Percentiles rank a stretch among this genome's conserved stretches.
These are phyloP conservation scores for Argyresthia albistria DNA, from an alignment of 2,888 invertebrate species.

Conservation along the genomic window DNA sequence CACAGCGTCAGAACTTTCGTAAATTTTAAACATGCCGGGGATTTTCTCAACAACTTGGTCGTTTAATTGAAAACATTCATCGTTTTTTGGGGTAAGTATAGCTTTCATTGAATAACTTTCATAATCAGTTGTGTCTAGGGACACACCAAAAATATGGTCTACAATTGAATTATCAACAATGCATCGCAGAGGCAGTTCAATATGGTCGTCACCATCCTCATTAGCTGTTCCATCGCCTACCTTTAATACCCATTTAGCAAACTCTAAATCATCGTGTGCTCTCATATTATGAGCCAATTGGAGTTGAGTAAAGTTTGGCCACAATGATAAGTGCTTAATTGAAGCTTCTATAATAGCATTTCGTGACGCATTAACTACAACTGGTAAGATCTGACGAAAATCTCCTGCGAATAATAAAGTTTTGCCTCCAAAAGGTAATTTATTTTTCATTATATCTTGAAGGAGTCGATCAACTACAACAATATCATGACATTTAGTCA, in stretches of 20 bases:
- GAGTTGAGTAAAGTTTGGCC: conserved; percentile 11
- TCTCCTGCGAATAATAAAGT: conserved; percentile 10
- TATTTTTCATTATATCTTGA: conserved; percentile 16
- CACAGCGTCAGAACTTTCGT: conserved; percentile 14
- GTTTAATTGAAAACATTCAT: conserved; percentile 10
- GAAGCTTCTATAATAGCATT: conserved; percentile 12
- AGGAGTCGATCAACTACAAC: conserved; percentile 16
- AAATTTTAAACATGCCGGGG: conserved; percentile 10
- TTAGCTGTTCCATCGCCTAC: conserved; percentile 15
- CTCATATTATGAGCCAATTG: conserved; percentile 8
- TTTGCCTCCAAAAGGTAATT: conserved; percentile 3
- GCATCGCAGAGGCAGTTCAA: conserved; percentile 14
- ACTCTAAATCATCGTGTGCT: conserved; percentile 14
- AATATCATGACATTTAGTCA: conserved; percentile 16
- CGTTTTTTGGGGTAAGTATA: conserved; percentile 19
- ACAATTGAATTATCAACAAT: conserved; percentile 14
- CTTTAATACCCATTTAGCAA: conserved; percentile 16
- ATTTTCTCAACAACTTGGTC: conserved; percentile 7
- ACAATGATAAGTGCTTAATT: conserved; percentile 12
- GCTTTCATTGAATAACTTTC: conserved; percentile 15
- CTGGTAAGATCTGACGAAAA: conserved; percentile 11
- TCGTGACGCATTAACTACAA: conserved; percentile 12
- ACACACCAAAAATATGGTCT: conserved; percentile 13
- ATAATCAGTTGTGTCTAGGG: conserved; percentile 13
- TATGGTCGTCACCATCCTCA: conserved; percentile 9